A percentile compares a stretch with the other conserved stretches of the same genome.
Conservation (phyloP, 2,797 vertebrate genomes). For the Cirrhinus mrigala region DNA sequence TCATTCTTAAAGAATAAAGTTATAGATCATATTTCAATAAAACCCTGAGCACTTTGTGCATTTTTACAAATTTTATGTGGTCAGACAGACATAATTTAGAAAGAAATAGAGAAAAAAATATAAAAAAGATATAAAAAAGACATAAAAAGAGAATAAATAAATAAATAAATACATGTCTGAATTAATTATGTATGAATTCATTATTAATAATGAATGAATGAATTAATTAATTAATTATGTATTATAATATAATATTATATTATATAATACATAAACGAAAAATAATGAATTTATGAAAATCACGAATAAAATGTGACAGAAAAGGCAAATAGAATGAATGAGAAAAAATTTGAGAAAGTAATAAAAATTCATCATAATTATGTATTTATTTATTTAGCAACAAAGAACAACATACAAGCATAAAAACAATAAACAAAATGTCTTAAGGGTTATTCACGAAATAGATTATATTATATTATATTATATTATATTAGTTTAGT, state of each 20-base stretch:
- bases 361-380: not conserved
- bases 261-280: not conserved
- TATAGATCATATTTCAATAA: conserved; percentile 21
- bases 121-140: no score
- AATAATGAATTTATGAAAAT: not conserved
- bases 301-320: not conserved
- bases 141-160: not conserved
- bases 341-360: not conserved
- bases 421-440: not conserved
- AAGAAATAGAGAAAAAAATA: not conserved
- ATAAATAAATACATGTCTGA: no score
- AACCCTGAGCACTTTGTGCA: not conserved
- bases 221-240: no score
- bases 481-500: not conserved
- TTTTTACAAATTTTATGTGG: not conserved
- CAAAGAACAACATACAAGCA: not conserved
- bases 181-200: not conserved
- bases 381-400: not conserved
- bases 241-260: no score
- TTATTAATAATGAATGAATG: no score
- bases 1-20: conserved; percentile 61
- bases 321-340: not conserved
- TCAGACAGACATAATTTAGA: not conserved
- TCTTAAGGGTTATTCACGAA: not conserved
- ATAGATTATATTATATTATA: not conserved